Evolutionary conservation across 2,888 invertebrate species (phyloP), one percentile per base, ranked within the genome.

Genomic region (Dasysyrphus tricinctus): DNA sequence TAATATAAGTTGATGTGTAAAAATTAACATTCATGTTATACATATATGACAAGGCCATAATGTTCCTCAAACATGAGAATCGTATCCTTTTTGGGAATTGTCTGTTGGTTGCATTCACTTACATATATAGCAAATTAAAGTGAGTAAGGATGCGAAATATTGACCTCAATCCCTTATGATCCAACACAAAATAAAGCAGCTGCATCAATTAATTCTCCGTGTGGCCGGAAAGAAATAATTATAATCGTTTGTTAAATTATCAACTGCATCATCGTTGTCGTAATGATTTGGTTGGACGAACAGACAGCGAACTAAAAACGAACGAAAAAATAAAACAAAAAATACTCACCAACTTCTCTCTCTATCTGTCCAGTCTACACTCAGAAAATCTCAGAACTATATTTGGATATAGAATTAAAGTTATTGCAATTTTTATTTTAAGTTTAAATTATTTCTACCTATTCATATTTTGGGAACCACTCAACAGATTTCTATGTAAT

Each of bases 241-340:
- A 78, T 86, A 78, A 81, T 78, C 63, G 61, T 74, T 74, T 75
- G 75, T 79, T 72, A 78, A 75, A 82, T 75, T 72, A 67, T 75
- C 74, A 80, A 47, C 81, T 44, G 69, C 70, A 69, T 51, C 51
- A 65, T 65, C 65, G 54, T 14, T 69, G 54, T 12, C 49, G 61
- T 79, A 80, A 80, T 75, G 54, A 85, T 78, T 69, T 69, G 63
- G 80, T 37, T 39, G 47, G n/a, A 32, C 19, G 57, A 12, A 72
- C 57, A 57, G 32, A 72, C 72, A 67, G 34, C 51, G 12, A 54
- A 24, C 34, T 8, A 14, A 3, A 2, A 16, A 32, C 5, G 14
- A 57, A 9, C 1, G 24, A 24, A 57, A 34, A 16, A 0, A 39
- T 6, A 16, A 57, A 16, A 57, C n/a, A 32, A 34, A 57, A 34